These are phyloP conservation scores for Zophobas atratus DNA, from an alignment of 1,140 invertebrate species.

Conservation along the genomic window DNA sequence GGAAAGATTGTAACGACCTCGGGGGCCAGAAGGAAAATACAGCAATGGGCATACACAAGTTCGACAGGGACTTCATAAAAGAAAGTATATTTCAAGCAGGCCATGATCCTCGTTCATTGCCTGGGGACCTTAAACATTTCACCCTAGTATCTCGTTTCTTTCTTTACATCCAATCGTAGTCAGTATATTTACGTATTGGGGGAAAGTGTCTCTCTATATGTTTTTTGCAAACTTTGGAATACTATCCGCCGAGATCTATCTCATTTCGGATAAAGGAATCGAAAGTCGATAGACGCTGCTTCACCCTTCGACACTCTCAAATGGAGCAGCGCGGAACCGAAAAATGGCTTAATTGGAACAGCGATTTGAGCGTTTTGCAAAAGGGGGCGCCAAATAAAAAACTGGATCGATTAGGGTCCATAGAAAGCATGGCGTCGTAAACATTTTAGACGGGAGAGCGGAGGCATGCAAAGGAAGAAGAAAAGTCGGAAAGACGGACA, in stretches of 20 bases:
- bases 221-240: slow-evolving; percentile 43
- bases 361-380: slow-evolving; percentile 16
- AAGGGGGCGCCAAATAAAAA: slow-evolving; percentile 6
- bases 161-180: slow-evolving; percentile 42
- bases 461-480: too few relatives aligned
- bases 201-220: slow-evolving; percentile 40
- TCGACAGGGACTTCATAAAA: slow-evolving; percentile 39
- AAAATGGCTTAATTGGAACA: slow-evolving; percentile 43
- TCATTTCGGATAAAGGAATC: slow-evolving; percentile 42
- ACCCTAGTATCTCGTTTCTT: slow-evolving; percentile 41
- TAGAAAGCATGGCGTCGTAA: too few relatives aligned
- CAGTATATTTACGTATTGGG: slow-evolving; percentile 41
- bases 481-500: too few relatives aligned
- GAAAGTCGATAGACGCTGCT: slow-evolving; percentile 28
- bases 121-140: slow-evolving; percentile 42
- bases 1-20: slow-evolving; percentile 21
- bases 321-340: slow-evolving; percentile 22
- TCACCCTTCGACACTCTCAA: slow-evolving; percentile 9
- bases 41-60: slow-evolving; percentile 28
- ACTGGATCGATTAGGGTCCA: background rate
- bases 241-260: slow-evolving; percentile 39
- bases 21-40: slow-evolving; percentile 7
- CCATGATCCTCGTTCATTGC: slow-evolving; percentile 40
- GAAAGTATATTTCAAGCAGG: slow-evolving; percentile 34
- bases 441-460: too few relatives aligned